These are phyloP conservation scores for Dryas iulia DNA, from an alignment of 1,140 invertebrate species.

Conservation along the genomic window DNA sequence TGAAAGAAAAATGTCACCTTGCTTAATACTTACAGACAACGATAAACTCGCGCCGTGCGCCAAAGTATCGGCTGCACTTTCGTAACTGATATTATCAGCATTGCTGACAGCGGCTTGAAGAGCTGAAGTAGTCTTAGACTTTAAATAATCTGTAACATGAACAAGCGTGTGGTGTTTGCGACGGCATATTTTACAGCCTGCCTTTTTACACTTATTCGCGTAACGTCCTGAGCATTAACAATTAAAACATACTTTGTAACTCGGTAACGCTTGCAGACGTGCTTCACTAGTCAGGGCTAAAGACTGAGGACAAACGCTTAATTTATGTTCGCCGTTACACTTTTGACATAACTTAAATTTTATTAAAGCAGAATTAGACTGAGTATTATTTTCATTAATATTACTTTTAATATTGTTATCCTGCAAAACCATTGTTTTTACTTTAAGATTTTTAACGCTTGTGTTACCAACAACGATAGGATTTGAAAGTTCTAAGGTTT, in stretches of 20 bases:
- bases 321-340: slow-evolving; percentile 32
- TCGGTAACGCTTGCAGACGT: slow-evolving; percentile 26
- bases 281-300: slow-evolving; percentile 17
- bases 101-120: not conserved
- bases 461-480: not conserved
- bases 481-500: slow-evolving; percentile 32
- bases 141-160: slow-evolving; percentile 15
- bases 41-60: not conserved
- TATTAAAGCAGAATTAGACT: slow-evolving; percentile 6
- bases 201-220: slow-evolving; percentile 28
- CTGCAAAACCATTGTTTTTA: slow-evolving; percentile 13
- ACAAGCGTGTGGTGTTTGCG: slow-evolving; percentile 29
- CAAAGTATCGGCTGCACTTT: not conserved
- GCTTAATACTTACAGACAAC: slow-evolving; percentile 4
- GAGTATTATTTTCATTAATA: slow-evolving; percentile 3
- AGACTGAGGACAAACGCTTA: slow-evolving; percentile 31
- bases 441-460: slow-evolving; percentile 4
- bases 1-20: slow-evolving; percentile 27
- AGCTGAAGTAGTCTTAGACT: not conserved
- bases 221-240: slow-evolving; percentile 34
- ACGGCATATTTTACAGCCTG: slow-evolving; percentile 30
- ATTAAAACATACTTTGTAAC: slow-evolving; percentile 37
- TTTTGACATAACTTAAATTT: slow-evolving; percentile 26
- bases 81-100: not conserved
- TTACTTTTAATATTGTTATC: slow-evolving; percentile 10